A percentile compares a stretch with the other conserved stretches of the same genome.
Conservation (phyloP, 2,797 vertebrate genomes). For the Amphiprion clarkii region DNA sequence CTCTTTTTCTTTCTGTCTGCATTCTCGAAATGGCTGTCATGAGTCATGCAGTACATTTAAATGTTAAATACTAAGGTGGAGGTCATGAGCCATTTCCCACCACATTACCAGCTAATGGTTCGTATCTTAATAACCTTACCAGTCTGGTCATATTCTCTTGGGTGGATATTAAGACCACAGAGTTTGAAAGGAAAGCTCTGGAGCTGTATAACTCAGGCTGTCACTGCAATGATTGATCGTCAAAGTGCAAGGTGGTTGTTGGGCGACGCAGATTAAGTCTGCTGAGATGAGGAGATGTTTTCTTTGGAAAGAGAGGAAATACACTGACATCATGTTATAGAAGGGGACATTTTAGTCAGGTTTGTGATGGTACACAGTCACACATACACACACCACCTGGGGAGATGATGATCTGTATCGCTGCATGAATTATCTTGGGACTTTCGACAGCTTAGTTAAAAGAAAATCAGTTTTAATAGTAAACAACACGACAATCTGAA, state of each 20-base stretch:
- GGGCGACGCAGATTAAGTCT: conserved; percentile 32
- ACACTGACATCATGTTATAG: conserved; percentile 20
- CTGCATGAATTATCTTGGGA: conserved; percentile 33
- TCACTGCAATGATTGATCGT: conserved; percentile 40
- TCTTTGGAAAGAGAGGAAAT: conserved; percentile 21
- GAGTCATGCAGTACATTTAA: conserved; percentile 80
- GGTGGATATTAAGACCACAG: conserved; percentile 64
- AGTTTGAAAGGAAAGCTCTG: conserved; percentile 48
- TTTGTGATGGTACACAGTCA: background rate
- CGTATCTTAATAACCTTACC: conserved; percentile 82
- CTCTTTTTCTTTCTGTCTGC: conserved; percentile 5
- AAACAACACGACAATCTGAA: conserved; percentile 27
- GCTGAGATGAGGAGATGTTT: conserved; percentile 44
- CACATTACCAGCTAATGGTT: conserved; percentile 83
- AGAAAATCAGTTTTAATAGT: conserved; percentile 18
- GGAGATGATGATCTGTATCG: conserved; percentile 24
- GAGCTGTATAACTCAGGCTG: conserved; percentile 36
- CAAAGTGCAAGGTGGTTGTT: conserved; percentile 52
- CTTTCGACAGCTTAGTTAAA: conserved; percentile 36
- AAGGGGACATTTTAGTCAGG: background rate
- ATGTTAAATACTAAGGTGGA: conserved; percentile 82
- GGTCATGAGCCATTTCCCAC: conserved; percentile 82
- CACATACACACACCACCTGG: background rate
- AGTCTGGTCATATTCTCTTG: conserved; percentile 68
- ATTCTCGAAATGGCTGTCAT: conserved; percentile 66